Conservation (phyloP, 2,888 invertebrate species). For the Philopedon plagiatum region DNA sequence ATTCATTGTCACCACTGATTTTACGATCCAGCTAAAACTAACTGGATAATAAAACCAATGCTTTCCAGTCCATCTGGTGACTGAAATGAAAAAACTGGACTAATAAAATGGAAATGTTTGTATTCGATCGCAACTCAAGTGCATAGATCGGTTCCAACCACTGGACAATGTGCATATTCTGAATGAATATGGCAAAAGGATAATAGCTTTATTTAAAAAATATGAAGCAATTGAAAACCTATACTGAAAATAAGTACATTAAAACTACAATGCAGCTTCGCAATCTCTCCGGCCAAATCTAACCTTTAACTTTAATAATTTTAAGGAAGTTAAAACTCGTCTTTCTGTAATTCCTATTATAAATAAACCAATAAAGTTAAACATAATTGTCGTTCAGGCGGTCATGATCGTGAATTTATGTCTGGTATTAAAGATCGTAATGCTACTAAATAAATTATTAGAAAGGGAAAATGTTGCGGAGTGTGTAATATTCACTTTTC, state of each 20-base stretch:
- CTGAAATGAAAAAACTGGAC: too few relatives aligned
- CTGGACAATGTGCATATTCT: too few relatives aligned
- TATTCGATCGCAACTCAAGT: too few relatives aligned
- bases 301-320: conserved; percentile 27
- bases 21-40: too few relatives aligned
- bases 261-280: neutral
- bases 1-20: too few relatives aligned
- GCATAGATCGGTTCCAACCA: too few relatives aligned
- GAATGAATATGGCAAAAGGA: too few relatives aligned
- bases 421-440: conserved; percentile 19
- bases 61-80: too few relatives aligned
- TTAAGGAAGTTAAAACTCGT: conserved; percentile 27
- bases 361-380: conserved; percentile 25
- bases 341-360: conserved; percentile 29
- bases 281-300: neutral
- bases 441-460: conserved; percentile 34
- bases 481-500: conserved; percentile 25
- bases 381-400: conserved; percentile 20
- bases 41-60: too few relatives aligned
- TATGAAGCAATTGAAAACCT: too few relatives aligned
- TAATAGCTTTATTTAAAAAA: too few relatives aligned
- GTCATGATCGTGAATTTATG: conserved; percentile 24
- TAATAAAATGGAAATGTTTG: too few relatives aligned
- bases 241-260: neutral
- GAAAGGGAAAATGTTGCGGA: conserved; percentile 26